These are phyloP conservation scores for Motacilla tschutschensis DNA, from an alignment of 2,113 vertebrate species.

Conservation along the genomic window DNA sequence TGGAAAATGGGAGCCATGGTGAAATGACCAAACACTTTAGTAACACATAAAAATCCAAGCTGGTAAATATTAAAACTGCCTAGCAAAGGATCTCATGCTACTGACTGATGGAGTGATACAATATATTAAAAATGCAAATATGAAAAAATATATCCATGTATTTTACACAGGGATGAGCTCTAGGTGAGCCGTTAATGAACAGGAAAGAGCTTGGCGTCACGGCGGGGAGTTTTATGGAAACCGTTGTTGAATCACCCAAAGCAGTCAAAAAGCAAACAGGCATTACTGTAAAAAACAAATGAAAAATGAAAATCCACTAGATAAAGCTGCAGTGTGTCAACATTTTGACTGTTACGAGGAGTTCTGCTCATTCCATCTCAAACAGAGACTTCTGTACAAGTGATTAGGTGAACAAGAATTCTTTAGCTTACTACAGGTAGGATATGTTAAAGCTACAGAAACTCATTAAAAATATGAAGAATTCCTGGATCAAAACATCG, in stretches of 20 bases:
- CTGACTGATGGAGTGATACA: not conserved
- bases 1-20: not conserved
- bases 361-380: not conserved
- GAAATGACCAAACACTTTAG: rapidly evolving
- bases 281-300: not conserved
- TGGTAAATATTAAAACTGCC: not conserved
- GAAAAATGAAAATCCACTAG: not conserved
- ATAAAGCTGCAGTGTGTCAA: not conserved
- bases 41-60: not conserved
- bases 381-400: not conserved
- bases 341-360: not conserved
- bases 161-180: not conserved
- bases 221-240: not conserved
- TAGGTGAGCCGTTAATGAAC: not conserved
- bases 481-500: not conserved
- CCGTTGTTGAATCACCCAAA: not conserved
- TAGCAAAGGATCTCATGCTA: not conserved
- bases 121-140: not conserved
- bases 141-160: not conserved
- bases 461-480: not conserved
- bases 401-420: not conserved
- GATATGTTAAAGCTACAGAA: not conserved
- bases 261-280: not conserved
- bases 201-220: not conserved
- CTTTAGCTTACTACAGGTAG: not conserved